Conservation (phyloP, 2,888 invertebrate genomes). For the Tortricodes alternella region DNA sequence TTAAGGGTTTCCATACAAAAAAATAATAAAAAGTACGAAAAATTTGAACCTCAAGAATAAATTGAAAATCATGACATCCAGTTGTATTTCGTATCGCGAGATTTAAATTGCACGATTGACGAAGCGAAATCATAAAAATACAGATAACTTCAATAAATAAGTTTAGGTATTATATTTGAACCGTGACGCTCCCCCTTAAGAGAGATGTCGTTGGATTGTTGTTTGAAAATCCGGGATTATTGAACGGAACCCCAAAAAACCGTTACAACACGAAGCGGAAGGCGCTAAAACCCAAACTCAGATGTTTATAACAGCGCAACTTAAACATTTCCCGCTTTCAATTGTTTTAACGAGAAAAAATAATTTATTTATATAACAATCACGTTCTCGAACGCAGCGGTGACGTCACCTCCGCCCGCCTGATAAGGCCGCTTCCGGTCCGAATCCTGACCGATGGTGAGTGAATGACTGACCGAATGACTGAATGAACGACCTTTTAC, state of each 20-base stretch:
- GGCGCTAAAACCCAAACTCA: slow-evolving; percentile 21
- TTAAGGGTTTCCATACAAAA: no score
- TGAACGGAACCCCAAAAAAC: slow-evolving; percentile 17
- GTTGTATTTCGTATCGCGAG: no score
- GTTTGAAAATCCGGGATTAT: no score
- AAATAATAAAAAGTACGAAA: no score
- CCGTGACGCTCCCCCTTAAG: no score
- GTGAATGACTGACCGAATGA: slow-evolving; percentile 46
- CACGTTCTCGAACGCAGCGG: slow-evolving; percentile 72
- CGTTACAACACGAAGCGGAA: slow-evolving; percentile 24
- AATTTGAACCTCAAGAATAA: no score
- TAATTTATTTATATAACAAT: slow-evolving; percentile 74
- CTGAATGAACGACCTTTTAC: slow-evolving; percentile 51
- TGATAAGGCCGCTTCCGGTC: slow-evolving; percentile 79
- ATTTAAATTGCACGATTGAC: no score
- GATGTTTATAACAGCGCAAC: slow-evolving; percentile 45
- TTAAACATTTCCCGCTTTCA: slow-evolving; percentile 62
- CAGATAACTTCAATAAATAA: no score
- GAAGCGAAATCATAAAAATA: no score
- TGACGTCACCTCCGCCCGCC: slow-evolving; percentile 76
- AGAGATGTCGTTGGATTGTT: no score
- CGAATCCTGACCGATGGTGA: slow-evolving; percentile 54
- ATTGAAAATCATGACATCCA: no score
- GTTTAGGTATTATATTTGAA: no score
- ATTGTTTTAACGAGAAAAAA: slow-evolving; percentile 56